Evolutionary conservation across 2,888 invertebrate genomes (phyloP).

Genomic region (Perizoma flavofasciatum): DNA sequence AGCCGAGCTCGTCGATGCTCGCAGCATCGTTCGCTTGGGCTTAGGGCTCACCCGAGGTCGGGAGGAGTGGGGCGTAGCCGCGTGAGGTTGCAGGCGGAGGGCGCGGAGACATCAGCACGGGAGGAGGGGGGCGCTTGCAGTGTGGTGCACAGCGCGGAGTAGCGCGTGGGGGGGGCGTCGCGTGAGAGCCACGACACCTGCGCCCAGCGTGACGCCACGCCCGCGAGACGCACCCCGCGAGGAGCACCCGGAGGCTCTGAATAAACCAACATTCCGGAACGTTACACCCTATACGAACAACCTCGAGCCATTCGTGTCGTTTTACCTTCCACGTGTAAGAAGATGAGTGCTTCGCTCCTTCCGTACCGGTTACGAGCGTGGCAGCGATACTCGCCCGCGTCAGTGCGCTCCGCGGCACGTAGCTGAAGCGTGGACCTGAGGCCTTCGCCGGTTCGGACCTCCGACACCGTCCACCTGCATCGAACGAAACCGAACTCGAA

Average conservation of each 20-base stretch:
- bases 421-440: constrained; percentile 87
- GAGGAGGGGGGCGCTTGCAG: constrained; percentile 51
- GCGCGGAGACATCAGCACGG: constrained; percentile 48
- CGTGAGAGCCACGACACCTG: constrained; percentile 80
- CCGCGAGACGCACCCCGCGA: constrained; percentile 81
- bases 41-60: too few species aligned
- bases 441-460: constrained; percentile 86
- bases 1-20: too few species aligned
- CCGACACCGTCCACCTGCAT: constrained; percentile 83
- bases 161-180: constrained; percentile 37
- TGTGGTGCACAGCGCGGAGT: constrained; percentile 53
- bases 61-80: too few species aligned
- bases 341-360: constrained; percentile 85
- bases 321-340: constrained; percentile 87
- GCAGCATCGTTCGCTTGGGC: neutral
- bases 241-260: constrained; percentile 88
- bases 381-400: constrained; percentile 89
- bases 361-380: constrained; percentile 88
- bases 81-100: constrained; percentile 54
- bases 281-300: too few species aligned
- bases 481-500: too few species aligned
- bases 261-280: neutral
- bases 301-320: too few species aligned
- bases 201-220: constrained; percentile 84
- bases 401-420: constrained; percentile 86